Conservation (phyloP, 2,113 vertebrate species). For the Ptilonorhynchus violaceus region DNA sequence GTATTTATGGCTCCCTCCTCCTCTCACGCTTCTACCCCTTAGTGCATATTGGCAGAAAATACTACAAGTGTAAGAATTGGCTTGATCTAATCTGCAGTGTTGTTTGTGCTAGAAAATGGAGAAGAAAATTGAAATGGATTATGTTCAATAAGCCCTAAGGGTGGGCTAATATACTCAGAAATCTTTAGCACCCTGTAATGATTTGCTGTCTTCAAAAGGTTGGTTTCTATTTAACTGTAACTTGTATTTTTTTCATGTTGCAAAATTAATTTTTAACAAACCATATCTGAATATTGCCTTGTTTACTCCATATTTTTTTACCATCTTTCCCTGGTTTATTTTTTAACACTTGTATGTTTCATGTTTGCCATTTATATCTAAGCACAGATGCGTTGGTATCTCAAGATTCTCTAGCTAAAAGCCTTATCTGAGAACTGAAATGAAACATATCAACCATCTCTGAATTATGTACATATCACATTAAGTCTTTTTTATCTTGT, state of each 20-base stretch:
- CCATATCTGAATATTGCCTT: background rate
- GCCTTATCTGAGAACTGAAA: background rate
- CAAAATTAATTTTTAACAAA: slow-evolving; percentile 37
- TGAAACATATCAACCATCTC: background rate
- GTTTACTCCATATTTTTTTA: background rate
- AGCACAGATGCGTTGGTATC: background rate
- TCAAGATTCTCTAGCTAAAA: background rate
- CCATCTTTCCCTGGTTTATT: background rate
- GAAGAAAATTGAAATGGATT: slow-evolving; percentile 14
- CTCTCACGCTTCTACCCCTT: background rate
- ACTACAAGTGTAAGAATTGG: slow-evolving; percentile 58
- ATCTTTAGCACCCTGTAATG: slow-evolving; percentile 58
- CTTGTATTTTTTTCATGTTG: background rate
- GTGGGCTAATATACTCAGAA: slow-evolving; percentile 39
- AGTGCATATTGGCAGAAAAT: slow-evolving; percentile 37
- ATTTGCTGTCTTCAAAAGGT: slow-evolving; percentile 38
- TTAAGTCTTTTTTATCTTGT: background rate
- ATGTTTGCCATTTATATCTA: background rate
- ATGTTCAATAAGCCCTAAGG: slow-evolving; percentile 42
- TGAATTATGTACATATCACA: background rate
- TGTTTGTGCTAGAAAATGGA: slow-evolving; percentile 34
- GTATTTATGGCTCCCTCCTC: background rate
- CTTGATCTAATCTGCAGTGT: slow-evolving; percentile 42
- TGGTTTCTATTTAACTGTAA: background rate
- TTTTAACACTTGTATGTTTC: background rate